phyloP scores from a whole-genome alignment of 2,888 invertebrate species.

The Omphaloscelis lunosa region DNA sequence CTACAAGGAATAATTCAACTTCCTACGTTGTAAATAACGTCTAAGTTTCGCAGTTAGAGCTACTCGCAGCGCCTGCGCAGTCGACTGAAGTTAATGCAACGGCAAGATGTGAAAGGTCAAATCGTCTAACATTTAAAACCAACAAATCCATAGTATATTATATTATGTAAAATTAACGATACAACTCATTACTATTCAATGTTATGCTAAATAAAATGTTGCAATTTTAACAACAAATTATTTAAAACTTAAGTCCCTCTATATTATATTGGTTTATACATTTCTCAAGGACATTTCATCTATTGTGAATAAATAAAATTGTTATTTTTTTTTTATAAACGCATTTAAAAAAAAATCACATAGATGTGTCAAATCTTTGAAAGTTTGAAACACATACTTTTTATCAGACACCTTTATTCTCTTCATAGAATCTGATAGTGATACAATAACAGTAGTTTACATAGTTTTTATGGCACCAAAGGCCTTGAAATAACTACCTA shows the following conservation, averaged over 20 bases:
- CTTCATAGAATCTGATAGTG: neutral
- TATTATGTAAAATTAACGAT: constrained; percentile 51
- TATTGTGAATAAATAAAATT: constrained; percentile 5
- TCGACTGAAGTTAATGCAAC: constrained; percentile 15
- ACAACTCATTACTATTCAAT: constrained; percentile 52
- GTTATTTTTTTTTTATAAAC: neutral
- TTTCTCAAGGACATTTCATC: constrained; percentile 28
- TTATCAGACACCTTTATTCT: neutral
- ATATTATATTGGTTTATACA: constrained; percentile 5
- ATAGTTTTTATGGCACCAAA: constrained; percentile 4
- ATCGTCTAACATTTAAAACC: constrained; percentile 59
- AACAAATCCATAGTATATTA: constrained; percentile 43
- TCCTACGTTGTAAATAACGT: neutral
- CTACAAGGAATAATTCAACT: neutral
- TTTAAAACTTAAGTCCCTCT: constrained; percentile 3
- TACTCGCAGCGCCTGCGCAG: neutral
- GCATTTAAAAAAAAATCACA: neutral
- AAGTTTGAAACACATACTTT: neutral
- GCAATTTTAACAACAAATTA: constrained; percentile 22
- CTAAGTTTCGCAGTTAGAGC: neutral
- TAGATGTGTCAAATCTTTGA: neutral
- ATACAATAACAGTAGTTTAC: neutral
- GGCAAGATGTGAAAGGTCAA: constrained; percentile 62
- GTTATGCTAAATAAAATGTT: constrained; percentile 31
- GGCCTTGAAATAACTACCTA: constrained; percentile 45